phyloP scores from a whole-genome alignment of 2,797 vertebrate genomes.

The Percopsis omiscomaycus region DNA sequence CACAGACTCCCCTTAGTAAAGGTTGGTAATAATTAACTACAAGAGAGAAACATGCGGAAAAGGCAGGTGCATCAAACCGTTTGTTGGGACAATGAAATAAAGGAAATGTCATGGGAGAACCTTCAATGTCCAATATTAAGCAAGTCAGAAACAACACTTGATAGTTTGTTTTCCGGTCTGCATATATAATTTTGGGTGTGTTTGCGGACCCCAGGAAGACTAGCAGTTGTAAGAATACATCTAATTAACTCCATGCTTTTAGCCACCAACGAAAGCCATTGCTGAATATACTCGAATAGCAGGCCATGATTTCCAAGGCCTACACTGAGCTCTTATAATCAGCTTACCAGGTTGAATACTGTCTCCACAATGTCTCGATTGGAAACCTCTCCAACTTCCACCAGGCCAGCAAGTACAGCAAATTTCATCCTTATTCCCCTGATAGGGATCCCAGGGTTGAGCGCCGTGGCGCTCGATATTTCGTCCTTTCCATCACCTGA shows the following conservation, averaged over 20 bases:
- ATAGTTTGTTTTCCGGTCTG: background rate
- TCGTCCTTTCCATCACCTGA: constrained; percentile 65
- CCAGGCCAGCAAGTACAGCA: constrained; percentile 88
- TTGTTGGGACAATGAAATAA: background rate
- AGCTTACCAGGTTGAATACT: constrained; percentile 96
- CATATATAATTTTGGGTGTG: too few relatives aligned
- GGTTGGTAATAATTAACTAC: background rate
- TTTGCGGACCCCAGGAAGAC: too few relatives aligned
- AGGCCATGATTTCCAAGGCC: constrained; percentile 38
- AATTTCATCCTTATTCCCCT: constrained; percentile 97
- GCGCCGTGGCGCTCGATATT: constrained; percentile 61
- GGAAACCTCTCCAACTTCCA: constrained; percentile 95
- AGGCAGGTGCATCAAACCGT: too few relatives aligned
- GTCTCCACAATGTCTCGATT: constrained; percentile 95
- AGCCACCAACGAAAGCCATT: too few relatives aligned
- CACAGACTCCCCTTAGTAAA: too few relatives aligned
- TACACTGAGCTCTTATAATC: constrained; percentile 65
- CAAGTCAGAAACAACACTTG: background rate
- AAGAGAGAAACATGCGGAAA: background rate
- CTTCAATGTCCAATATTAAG: constrained; percentile 1
- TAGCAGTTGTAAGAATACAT: background rate
- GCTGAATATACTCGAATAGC: too few relatives aligned
- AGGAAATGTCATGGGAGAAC: constrained; percentile 4
- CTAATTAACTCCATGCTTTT: background rate
- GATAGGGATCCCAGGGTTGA: constrained; percentile 87